phyloP scores from a whole-genome alignment of 1,140 invertebrate species.

The Drosophila lacertosa region DNA sequence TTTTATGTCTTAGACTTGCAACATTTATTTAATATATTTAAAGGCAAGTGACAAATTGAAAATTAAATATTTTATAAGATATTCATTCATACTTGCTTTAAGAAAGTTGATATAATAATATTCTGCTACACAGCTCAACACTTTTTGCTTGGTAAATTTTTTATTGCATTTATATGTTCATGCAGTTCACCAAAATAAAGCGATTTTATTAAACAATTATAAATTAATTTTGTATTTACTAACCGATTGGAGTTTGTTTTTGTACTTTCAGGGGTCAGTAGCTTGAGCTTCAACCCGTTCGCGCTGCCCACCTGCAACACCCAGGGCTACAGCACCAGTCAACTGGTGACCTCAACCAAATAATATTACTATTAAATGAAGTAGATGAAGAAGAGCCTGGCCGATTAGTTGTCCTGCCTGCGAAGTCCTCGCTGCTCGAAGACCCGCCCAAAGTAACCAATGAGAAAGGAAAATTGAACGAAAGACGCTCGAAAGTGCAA shows the following conservation, averaged over 20 bases:
- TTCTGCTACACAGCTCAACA: too few relatives aligned
- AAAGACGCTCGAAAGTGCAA: constrained; percentile 77
- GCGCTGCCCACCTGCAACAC: constrained; percentile 94
- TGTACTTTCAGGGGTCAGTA: constrained; percentile 87
- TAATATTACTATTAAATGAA: constrained; percentile 87
- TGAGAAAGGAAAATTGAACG: constrained; percentile 25
- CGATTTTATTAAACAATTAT: not conserved
- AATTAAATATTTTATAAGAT: too few relatives aligned
- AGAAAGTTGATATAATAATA: too few relatives aligned
- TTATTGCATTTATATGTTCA: too few relatives aligned
- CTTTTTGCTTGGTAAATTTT: too few relatives aligned
- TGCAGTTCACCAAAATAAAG: too few relatives aligned
- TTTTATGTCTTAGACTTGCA: too few relatives aligned
- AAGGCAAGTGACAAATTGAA: too few relatives aligned
- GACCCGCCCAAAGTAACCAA: constrained; percentile 21
- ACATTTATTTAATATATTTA: too few relatives aligned
- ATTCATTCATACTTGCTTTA: too few relatives aligned
- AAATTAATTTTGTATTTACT: too few relatives aligned
- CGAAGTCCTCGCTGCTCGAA: constrained; percentile 16
- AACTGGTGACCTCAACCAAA: constrained; percentile 92
- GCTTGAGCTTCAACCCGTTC: constrained; percentile 95
- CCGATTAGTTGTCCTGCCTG: constrained; percentile 18
- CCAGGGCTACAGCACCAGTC: constrained; percentile 92
- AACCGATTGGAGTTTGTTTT: not conserved
- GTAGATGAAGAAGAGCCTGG: too few relatives aligned